Conservation (phyloP, 2,113 vertebrate species). For the crab-eating macaque (Macaca fascicularis) region T2T-MFA8v1.1 NC_088389.1:5840001-5840500, state of each 20-base stretch:
- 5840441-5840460: fast-evolving
- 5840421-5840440: neutral
- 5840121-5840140: no score
- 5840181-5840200: neutral
- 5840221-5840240: fast-evolving
- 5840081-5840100: neutral
- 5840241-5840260: neutral
- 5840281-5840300: neutral
- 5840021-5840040: neutral
- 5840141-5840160: neutral
- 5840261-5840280: neutral
- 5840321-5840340: neutral
- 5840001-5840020: fast-evolving
- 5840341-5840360: neutral
- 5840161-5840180: neutral
- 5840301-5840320: fast-evolving
- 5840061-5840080: neutral
- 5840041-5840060: neutral
- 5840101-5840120: no score
- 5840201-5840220: neutral
- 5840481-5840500: neutral
- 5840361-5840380: neutral
- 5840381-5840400: neutral
- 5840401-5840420: neutral
- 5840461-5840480: no score